A percentile compares a stretch with the other conserved stretches of the same genome.
These are phyloP conservation scores for Chelon labrosus DNA, from an alignment of 2,797 vertebrate species.

Conservation along the genomic window DNA sequence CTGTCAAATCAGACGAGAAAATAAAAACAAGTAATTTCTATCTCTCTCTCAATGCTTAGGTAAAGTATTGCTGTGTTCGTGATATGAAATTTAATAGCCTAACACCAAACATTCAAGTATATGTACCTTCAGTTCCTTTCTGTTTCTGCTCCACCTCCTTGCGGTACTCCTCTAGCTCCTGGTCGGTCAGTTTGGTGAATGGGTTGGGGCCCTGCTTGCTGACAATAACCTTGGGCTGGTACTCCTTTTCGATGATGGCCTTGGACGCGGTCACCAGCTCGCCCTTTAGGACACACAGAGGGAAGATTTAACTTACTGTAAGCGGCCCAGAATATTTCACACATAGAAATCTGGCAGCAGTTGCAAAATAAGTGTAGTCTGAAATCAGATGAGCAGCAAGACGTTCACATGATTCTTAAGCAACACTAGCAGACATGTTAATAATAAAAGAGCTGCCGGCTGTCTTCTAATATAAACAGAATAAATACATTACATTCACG, in stretches of 20 bases:
- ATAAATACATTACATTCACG: background rate
- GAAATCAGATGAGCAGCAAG: background rate
- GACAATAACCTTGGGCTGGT: slow-evolving; percentile 95
- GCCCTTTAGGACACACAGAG: slow-evolving; percentile 85
- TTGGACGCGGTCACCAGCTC: slow-evolving; percentile 98
- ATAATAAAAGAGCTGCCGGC: background rate
- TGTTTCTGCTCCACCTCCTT: slow-evolving; percentile 96
- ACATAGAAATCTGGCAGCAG: slow-evolving; percentile 10
- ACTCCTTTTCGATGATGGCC: slow-evolving; percentile 99
- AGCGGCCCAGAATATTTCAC: background rate
- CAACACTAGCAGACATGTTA: slow-evolving; percentile 6
- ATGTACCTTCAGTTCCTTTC: slow-evolving; percentile 90
- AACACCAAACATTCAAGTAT: too few relatives aligned
- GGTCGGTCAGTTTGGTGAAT: slow-evolving; percentile 95
- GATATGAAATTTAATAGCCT: too few relatives aligned
- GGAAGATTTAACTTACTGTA: background rate
- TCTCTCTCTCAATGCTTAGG: background rate
- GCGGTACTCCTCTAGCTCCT: slow-evolving; percentile 95
- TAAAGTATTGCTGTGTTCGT: too few relatives aligned
- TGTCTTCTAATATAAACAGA: background rate
- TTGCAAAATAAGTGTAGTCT: slow-evolving; percentile 7
- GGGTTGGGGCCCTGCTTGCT: slow-evolving; percentile 97
- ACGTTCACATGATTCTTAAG: background rate
- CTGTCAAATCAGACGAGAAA: background rate
- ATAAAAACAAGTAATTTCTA: background rate